phyloP scores from a whole-genome alignment of 2,888 invertebrate species.

The Orchestes rusci region DNA sequence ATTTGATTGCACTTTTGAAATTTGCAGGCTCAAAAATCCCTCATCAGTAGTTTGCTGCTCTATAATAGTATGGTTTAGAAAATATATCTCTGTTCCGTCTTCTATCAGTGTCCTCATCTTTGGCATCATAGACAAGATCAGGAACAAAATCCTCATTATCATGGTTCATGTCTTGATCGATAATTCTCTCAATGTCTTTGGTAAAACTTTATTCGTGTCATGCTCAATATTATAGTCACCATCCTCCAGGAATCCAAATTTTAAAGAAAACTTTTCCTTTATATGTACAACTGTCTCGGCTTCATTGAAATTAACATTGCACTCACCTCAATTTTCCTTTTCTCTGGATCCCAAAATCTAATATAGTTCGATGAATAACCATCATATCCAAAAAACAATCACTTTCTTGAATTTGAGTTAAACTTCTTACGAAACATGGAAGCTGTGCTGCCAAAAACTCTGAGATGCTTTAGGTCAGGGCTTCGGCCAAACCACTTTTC shows the following conservation, averaged over 20 bases:
- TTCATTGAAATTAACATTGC: conserved; percentile 3
- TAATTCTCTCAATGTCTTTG: neutral
- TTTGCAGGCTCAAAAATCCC: neutral
- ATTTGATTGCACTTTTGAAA: neutral
- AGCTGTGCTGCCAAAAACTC: conserved; percentile 10
- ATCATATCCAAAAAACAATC: conserved; percentile 8
- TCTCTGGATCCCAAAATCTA: neutral
- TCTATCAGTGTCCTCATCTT: neutral
- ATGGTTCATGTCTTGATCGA: neutral
- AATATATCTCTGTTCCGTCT: neutral
- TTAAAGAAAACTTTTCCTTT: neutral
- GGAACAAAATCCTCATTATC: neutral
- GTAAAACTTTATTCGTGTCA: too few relatives aligned
- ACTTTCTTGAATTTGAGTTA: conserved; percentile 1
- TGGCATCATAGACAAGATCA: neutral
- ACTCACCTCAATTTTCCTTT: conserved; percentile 1
- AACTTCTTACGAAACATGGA: conserved; percentile 3
- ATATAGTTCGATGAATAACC: conserved; percentile 4
- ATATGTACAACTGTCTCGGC: neutral
- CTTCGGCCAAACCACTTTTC: conserved; percentile 13
- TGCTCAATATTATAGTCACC: too few relatives aligned
- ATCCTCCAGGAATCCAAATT: too few relatives aligned
- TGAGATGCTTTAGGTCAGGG: conserved; percentile 7
- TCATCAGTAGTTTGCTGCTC: neutral
- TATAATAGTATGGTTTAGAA: neutral